phyloP scores from a whole-genome alignment of 2,113 vertebrate species.

The Capricornis sumatraensis region DNA sequence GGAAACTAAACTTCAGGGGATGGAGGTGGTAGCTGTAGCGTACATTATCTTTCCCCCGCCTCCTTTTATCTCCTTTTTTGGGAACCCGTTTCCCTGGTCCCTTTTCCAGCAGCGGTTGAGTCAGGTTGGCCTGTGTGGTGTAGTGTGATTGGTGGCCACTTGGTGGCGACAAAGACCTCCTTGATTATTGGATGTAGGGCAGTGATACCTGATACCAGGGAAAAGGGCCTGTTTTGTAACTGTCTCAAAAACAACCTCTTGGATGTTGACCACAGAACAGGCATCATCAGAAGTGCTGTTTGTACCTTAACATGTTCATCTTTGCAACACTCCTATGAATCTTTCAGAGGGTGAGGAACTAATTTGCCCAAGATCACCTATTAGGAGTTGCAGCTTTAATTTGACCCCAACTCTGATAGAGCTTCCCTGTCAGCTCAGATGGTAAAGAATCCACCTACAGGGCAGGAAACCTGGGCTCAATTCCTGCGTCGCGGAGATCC shows the following conservation, averaged over 20 bases:
- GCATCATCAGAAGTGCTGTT: neutral
- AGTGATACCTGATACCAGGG: neutral
- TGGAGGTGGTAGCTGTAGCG: neutral
- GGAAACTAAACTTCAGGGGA: neutral
- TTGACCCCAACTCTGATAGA: neutral
- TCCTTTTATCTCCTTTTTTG: neutral
- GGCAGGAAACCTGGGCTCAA: neutral
- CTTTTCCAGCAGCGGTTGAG: neutral
- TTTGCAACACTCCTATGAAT: neutral
- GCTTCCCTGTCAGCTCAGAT: neutral
- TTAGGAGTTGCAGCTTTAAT: neutral
- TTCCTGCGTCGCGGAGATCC: neutral
- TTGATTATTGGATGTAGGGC: neutral
- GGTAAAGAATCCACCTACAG: neutral
- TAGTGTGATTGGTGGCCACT: neutral
- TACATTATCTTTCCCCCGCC: neutral
- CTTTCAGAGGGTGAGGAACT: neutral
- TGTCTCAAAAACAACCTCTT: neutral
- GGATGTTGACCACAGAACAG: neutral
- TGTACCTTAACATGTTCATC: neutral
- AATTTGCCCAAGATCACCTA: neutral
- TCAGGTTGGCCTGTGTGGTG: neutral
- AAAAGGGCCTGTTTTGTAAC: neutral
- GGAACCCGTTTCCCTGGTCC: rapidly evolving
- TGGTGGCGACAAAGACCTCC: conserved; percentile 52